Evolutionary conservation across 1,140 invertebrate species (phyloP), one percentile per base, ranked within the genome.

Genomic region (Rhagoletis zephyria): DNA sequence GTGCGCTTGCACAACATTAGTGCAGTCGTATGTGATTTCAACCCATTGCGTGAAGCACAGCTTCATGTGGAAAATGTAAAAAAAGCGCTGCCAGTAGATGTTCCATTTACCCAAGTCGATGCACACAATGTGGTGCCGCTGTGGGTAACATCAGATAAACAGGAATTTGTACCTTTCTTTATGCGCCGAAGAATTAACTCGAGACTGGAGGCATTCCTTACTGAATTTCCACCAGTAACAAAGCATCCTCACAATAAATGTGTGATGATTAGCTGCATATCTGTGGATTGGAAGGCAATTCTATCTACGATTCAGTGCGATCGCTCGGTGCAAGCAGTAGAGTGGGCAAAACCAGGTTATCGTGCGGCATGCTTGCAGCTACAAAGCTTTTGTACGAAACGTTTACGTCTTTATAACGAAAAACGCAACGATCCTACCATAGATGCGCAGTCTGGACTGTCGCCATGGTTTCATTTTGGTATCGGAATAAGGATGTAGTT

Each of bases 401-500:
- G 96, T 45, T 92, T 98, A 1, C 95, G 95, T 89, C 91, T 94
- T 87, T 98, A 96, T 92, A 94, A 94, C 14, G 92, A 94, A 0
- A 96, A 96, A 89, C 94, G 97, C 59, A 98, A 98, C 93, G 96
- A 98, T 94, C 97, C 97, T 2, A 95, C 94, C 42, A 93, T 94
- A 74, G 93, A 96, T 92, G 95, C 94, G 10, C 90, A 96, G 1
- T 98, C 97, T 89, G 96, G 97, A 91, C 93, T 98, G 19, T 98
- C 97, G 9, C 97, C 97, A 0, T 98, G 97, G 97, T 95, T 97
- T 90, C 97, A 98, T 94, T 98, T 98, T 95, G 97, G 97, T 89
- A 85, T 19, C 30, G 30, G 30, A 56, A 67, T 42, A 1, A 6
- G 30, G 12, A 3, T 67, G 12, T 40, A 10, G 1, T 65, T 65